These are phyloP conservation scores for Condylura cristata DNA, from an alignment of 2,113 vertebrate species.

Conservation along the genomic window DNA sequence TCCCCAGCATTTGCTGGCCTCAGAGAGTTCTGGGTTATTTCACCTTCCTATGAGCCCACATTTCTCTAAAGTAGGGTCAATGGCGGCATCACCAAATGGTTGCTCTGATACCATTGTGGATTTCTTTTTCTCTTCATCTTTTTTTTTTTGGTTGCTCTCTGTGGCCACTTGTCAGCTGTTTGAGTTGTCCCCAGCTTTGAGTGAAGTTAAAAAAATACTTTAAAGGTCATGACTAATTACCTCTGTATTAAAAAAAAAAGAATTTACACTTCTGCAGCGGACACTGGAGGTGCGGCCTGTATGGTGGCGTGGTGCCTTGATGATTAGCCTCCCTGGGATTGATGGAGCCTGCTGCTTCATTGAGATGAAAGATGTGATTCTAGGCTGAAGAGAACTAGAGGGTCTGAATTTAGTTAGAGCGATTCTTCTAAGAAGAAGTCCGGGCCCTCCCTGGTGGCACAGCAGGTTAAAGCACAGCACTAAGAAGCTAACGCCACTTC, in stretches of 20 bases:
- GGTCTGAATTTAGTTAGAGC: neutral
- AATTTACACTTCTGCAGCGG: neutral
- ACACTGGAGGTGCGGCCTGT: neutral
- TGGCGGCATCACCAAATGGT: neutral
- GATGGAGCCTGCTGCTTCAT: neutral
- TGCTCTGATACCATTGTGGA: neutral
- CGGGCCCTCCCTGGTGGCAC: too few species aligned
- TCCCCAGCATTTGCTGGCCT: neutral
- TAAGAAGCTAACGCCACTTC: too few species aligned
- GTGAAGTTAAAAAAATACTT: slow-evolving; percentile 28
- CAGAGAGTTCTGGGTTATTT: slow-evolving; percentile 35
- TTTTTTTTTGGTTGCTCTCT: neutral
- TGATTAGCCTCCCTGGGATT: neutral
- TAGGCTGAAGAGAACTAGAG: neutral
- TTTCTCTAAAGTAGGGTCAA: slow-evolving; percentile 58
- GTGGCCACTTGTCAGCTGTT: neutral
- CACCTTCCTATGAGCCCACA: neutral
- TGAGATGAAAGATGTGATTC: neutral
- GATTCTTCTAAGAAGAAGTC: neutral
- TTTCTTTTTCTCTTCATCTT: neutral
- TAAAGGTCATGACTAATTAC: neutral
- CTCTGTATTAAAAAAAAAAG: slow-evolving; percentile 7
- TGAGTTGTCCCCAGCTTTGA: slow-evolving; percentile 2
- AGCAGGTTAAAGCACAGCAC: too few species aligned
- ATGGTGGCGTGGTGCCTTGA: neutral